Base-by-base conservation (phyloP, 2,888 invertebrate genomes). In the Empis stercorea region DNA sequence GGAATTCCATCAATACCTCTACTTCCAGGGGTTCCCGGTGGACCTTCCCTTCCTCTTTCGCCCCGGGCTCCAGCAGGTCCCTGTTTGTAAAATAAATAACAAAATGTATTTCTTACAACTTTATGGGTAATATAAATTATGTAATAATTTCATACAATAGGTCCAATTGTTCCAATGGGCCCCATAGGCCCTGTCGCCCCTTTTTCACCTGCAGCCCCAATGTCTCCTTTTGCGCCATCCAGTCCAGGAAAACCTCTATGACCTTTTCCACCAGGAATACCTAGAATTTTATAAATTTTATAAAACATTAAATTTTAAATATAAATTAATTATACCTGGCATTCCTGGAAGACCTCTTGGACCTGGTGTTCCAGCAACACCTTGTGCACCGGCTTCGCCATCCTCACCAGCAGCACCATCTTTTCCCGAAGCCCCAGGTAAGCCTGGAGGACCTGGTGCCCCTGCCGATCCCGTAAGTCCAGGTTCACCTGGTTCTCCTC, bases 11-110 rank as follows among this genome's bases (percentile, higher is more conserved):
- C 87, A 48, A 80, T 76, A 44, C 89, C 89, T 60, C 87, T 73
- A 48, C 84, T 70, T 9, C 88, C 88, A 1, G 83, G 80, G 3
- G 83, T 75, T 1, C 86, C 88, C 0, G 86, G 73, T 1, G 86
- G 76, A 1, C 89, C 89, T 69, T 89, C 88, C 34, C 88, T 73
- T 2, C 89, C 89, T 60, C 88, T 73, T 71, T 89, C 89, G 6
- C 91, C 89, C 53, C 88, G 74, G 7, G 84, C 75, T 32, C 91
- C 89, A 14, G 79, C 73, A 17, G 84, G 81, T 23, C 89, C 89
- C 84, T 85, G 50, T 7, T 40, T 10, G 13, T 27, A 10, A 17
- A 30, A 20, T 27, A 41, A 36, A 37, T 13, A 43, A 14, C 17
- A 39, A 34, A 45, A 38, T 17, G 3, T 14, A 20, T 27, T 27